A percentile compares a stretch with the other conserved stretches of the same genome.
These are phyloP conservation scores for Grus americana DNA, from an alignment of 2,113 vertebrate species.

Conservation along the genomic window DNA sequence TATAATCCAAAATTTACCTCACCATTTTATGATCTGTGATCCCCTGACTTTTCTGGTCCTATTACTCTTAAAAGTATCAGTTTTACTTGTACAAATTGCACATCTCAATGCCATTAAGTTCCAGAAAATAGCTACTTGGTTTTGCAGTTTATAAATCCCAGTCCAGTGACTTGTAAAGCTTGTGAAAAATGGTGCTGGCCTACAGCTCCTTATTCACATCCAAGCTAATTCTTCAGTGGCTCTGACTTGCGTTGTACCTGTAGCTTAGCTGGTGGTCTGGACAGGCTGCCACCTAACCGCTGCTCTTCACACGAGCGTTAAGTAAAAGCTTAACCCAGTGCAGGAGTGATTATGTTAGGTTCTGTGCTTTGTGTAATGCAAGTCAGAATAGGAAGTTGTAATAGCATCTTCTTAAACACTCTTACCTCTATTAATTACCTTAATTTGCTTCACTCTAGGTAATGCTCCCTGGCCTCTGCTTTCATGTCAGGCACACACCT, in stretches of 20 bases:
- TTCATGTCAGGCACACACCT: background rate
- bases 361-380: background rate
- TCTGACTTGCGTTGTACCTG: background rate
- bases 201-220: background rate
- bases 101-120: background rate
- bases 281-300: background rate
- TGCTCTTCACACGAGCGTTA: background rate
- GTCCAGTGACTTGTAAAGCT: background rate
- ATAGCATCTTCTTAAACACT: background rate
- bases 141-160: background rate
- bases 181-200: background rate
- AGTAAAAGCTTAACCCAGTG: background rate
- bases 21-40: rapidly evolving
- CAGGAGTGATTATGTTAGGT: background rate
- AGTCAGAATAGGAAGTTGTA: background rate
- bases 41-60: background rate
- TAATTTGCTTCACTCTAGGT: background rate
- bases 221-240: background rate
- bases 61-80: background rate
- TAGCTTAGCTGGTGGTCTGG: background rate
- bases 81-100: background rate
- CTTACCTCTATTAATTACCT: background rate
- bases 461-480: background rate
- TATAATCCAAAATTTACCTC: background rate
- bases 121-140: background rate